These are phyloP conservation scores for Girardinichthys multiradiatus DNA, from an alignment of 2,113 vertebrate species.

Conservation along the genomic window DNA sequence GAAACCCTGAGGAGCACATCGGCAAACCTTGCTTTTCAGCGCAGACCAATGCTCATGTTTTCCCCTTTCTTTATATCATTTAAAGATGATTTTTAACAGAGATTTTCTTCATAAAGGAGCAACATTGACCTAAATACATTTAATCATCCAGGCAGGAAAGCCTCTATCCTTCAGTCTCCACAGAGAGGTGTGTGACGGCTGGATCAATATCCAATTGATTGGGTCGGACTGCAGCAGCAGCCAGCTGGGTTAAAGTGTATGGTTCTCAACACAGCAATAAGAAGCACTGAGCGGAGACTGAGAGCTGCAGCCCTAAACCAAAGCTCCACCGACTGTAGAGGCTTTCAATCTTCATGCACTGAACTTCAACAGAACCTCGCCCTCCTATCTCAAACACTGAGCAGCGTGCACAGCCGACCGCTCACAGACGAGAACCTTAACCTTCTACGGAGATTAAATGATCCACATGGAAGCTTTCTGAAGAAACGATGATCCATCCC, in stretches of 20 bases:
- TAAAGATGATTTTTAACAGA: too few relatives aligned
- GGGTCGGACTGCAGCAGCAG: constrained; percentile 48
- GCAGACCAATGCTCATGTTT: too few relatives aligned
- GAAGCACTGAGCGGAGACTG: constrained; percentile 24
- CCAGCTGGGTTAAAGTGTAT: constrained; percentile 27
- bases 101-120: too few relatives aligned
- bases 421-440: too few relatives aligned
- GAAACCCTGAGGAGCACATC: too few relatives aligned
- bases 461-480: background rate
- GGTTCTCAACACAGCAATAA: constrained; percentile 47
- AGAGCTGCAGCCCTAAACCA: background rate
- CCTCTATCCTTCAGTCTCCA: constrained; percentile 12
- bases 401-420: background rate
- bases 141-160: background rate
- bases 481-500: background rate
- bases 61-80: too few relatives aligned
- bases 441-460: too few relatives aligned
- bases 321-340: constrained; percentile 15
- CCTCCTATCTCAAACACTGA: background rate
- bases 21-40: too few relatives aligned
- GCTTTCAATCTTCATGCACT: constrained; percentile 29
- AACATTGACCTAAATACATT: background rate
- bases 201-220: constrained; percentile 56
- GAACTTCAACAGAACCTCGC: constrained; percentile 11
- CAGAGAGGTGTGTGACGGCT: background rate